Evolutionary conservation across 2,113 vertebrate species (phyloP), one percentile per base, ranked within the genome.

Genomic region (Corythoichthys haematopterus): DNA sequence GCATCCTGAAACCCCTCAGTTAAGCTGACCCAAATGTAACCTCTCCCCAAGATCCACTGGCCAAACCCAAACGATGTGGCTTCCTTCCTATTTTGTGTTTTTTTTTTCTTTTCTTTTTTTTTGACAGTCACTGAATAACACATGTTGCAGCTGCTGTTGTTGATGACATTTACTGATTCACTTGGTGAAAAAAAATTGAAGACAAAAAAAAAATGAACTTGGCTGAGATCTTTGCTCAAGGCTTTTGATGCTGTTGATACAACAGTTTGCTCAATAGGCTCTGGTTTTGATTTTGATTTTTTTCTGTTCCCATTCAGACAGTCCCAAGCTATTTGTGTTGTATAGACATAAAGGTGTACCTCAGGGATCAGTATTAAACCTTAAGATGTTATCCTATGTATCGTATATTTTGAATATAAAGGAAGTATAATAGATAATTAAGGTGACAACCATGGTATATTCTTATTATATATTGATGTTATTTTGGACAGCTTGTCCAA

Each of bases 81-180:
- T 61, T 20, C 11, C 59, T 61, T 61, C 59, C 38, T 43, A 10
- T 20, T 20, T 7, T 3, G n/a, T 9, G n/a, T 6, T 16, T 38
- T 38, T 16, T 35, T 35, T 58, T 40, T 40, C 1, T 1, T 40
- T 40, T 40, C 1, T 1, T 28, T 28, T 28, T 28, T 28, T 28
- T 28, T 28, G 20, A 28, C 20, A 28, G 11, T 57, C 55, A 6
- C 35, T 3, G 14, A 33, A 38, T 38, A 58, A 38, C 59, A 61
- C 16, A 45, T 60, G 58, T 45, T 20, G 38, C 59, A 61, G 59
- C 59, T 43, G 59, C 59, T 43, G 16, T 43, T 61, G 38, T 61
- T 20, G 38, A 45, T 43, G 40, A 45, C 10, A 15, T 6, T 1
- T 1, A 14, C 15, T 2, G 4, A 20, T 8, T 40, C 15, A 10